A percentile compares a stretch with the other conserved stretches of the same genome.
Conservation (phyloP, 2,888 invertebrate species). For the Mesoligia furuncula region DNA sequence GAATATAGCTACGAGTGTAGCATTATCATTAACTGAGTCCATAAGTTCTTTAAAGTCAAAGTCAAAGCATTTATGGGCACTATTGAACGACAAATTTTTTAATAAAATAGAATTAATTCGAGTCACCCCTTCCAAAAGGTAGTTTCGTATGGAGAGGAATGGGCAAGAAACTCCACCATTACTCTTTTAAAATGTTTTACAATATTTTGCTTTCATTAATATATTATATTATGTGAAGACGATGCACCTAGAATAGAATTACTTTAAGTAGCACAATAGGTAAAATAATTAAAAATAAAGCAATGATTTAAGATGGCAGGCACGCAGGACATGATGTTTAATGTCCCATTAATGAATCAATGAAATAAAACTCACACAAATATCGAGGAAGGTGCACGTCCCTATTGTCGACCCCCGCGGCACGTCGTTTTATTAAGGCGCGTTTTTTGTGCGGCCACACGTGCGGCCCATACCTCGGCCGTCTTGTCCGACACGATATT, state of each 20-base stretch:
- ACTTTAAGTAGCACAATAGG: not conserved
- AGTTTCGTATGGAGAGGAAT: too few relatives aligned
- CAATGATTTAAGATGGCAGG: not conserved
- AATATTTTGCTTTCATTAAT: too few relatives aligned
- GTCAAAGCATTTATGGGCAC: not conserved
- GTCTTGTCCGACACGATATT: conserved; percentile 69
- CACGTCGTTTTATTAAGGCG: conserved; percentile 88
- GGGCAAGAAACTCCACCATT: too few relatives aligned
- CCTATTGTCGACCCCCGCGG: conserved; percentile 82
- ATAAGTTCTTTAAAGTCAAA: not conserved
- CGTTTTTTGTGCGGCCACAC: conserved; percentile 89
- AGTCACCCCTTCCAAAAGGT: not conserved
- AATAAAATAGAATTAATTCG: not conserved
- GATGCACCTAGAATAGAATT: not conserved
- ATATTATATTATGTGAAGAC: too few relatives aligned
- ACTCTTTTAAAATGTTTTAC: too few relatives aligned
- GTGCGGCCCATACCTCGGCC: conserved; percentile 84
- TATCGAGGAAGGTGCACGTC: conserved; percentile 64
- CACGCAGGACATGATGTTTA: not conserved
- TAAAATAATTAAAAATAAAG: not conserved
- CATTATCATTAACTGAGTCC: not conserved
- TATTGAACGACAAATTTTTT: not conserved
- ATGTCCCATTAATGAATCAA: not conserved
- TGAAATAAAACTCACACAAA: not conserved
- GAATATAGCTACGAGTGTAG: not conserved